Base-by-base conservation (phyloP, 2,888 invertebrate genomes). In the Drosophila silvestris region DNA sequence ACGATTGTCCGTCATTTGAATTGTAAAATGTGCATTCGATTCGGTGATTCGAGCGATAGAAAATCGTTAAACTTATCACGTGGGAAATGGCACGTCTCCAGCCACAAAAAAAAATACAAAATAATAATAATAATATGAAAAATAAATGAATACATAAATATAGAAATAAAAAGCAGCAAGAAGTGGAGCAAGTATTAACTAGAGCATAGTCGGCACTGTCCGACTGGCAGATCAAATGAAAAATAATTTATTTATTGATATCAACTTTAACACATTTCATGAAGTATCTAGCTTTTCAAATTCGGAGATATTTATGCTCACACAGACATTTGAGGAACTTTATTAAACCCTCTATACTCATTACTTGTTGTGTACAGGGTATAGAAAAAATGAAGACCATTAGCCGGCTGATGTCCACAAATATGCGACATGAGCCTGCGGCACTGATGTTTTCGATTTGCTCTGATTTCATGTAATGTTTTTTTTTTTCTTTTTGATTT, bases 1-100 rank as follows among this genome's bases (percentile, higher is more conserved):
- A 67, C 73, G 81, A 70, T 76, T 79, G 77, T 51, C 58, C 56
- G 67, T 54, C 56, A 81, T 79, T 80, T 80, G 77, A 79, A 79
- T 81, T 80, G 81, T 77, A 72, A 80, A 80, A 80, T 79, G 79
- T 79, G 81, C 72, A 80, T 65, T 80, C 77, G 69, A 80, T 54
- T 76, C 71, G 80, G 22, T 75, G 81, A 80, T 47, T 71, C 62
- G 59, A 65, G 32, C 71, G 59, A 62, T 75, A 64, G 75, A 70
- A 76, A 68, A 75, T 68, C 56, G 44, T 65, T 56, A 32, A 39
- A 50, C 54, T 52, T 66, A 51, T 52, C 41, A 41, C 51, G 12
- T 6, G 30, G 12, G 33, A 16, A 28, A 33, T 9, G 30, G 5
- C 16, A 41, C 28, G 33, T 26, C 61, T n/a, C 7, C 2, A 41